Base-by-base conservation (phyloP, 2,113 vertebrate species). In the Origma solitaria region DNA sequence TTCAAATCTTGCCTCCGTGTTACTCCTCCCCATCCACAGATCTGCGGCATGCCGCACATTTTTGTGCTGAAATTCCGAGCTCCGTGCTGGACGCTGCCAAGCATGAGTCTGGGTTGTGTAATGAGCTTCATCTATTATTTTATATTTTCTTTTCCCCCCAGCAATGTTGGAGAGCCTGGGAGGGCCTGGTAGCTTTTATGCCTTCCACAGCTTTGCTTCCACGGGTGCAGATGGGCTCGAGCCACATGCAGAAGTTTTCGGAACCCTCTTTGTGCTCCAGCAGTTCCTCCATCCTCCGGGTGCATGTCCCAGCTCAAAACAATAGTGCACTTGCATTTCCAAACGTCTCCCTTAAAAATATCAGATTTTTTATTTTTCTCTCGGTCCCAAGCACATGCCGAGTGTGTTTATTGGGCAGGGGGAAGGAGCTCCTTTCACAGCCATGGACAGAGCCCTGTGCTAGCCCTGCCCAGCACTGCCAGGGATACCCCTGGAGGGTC, bases 41-140 rank as follows among this genome's bases (percentile, higher is more conserved):
- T 95, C 47, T 49, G 77, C 73, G 71, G 86, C 37, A 2, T 71
- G 92, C 91, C 42, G 9, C 15, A 16, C 86, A 72, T 95, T 92
- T 95, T 94, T 94, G 94, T 40, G 76, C 81, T 91, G 96, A 89
- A 92, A 71, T 94, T 83, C 86, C 90, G 95, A 49, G 86, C 83
- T 94, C 77, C 0, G 0, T 37, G 76, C 69, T 93, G 42, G 83
- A 81, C 4, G 4, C 91, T 97, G 95, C 96, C 94, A 94, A 92
- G 73, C 15, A 3, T 11, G 69, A 92, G 64, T 51, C 95, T 91
- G 95, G 72, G 57, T 64, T 89, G 82, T 78, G 68, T 81, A 92
- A 93, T 62, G 47, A 70, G 47, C 76, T 86, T 77, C 85, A 42
- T 58, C 87, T 60, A 71, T 83, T 88, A 33, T 56, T 64, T 54